Evolutionary conservation across 1,140 invertebrate species (phyloP).

Genomic region (Proctacanthus coquilletti): DNA sequence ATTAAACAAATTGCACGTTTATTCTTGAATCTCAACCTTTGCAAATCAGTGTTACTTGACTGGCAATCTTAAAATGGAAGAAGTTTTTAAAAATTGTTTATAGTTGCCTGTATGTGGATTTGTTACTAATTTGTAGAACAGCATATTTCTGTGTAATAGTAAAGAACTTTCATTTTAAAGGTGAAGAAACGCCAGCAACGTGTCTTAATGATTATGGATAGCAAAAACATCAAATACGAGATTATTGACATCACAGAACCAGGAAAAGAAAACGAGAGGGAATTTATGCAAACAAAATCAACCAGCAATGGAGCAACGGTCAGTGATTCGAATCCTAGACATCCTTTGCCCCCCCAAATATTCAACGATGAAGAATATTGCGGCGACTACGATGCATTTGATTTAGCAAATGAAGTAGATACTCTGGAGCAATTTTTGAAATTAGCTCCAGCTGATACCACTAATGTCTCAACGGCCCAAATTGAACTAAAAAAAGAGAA

Average conservation of each 20-base stretch:
- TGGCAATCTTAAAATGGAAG: slow-evolving; percentile 9
- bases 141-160: background rate
- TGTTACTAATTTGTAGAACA: background rate
- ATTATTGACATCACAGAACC: slow-evolving; percentile 87
- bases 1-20: slow-evolving; percentile 7
- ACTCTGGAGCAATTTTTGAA: slow-evolving; percentile 73
- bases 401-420: slow-evolving; percentile 81
- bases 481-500: slow-evolving; percentile 31
- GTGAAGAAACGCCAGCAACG: slow-evolving; percentile 87
- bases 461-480: slow-evolving; percentile 29
- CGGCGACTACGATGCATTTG: slow-evolving; percentile 87
- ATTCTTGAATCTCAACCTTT: too few species aligned
- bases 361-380: slow-evolving; percentile 88
- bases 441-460: slow-evolving; percentile 36
- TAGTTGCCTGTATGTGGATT: too few species aligned
- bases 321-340: slow-evolving; percentile 37
- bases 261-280: slow-evolving; percentile 70
- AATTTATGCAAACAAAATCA: slow-evolving; percentile 82
- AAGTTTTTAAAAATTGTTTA: slow-evolving; percentile 5
- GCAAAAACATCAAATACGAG: slow-evolving; percentile 75
- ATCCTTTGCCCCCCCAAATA: slow-evolving; percentile 78
- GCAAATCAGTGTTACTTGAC: too few species aligned
- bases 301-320: slow-evolving; percentile 57
- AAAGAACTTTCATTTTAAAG: slow-evolving; percentile 32
- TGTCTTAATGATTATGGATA: slow-evolving; percentile 80